Base-by-base conservation (phyloP, 2,113 vertebrate species). In the Coturnix japonica region DNA sequence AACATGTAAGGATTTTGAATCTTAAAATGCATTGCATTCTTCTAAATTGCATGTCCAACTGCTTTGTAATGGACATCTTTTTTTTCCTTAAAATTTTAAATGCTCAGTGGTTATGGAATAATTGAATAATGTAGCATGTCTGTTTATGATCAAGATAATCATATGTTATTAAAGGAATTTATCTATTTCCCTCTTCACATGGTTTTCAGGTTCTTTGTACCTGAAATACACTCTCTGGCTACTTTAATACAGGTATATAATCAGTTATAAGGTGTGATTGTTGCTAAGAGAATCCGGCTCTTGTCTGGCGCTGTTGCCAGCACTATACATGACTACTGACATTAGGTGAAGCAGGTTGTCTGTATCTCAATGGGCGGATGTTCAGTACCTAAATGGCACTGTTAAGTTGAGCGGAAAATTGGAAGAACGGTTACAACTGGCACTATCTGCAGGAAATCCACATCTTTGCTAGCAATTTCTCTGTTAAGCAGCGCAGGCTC, bases 11-110 rank as follows among this genome's bases (percentile, higher is more conserved):
- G 73, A 65, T 91, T 51, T 53, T 66, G 31, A 70, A 46, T 67
- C 79, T 90, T 94, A 49, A 90, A 90, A 89, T 81, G 61, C 85
- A 75, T 30, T 89, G 65, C 51, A 63, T 89, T 95, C 80, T 71
- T 93, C 78, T 13, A 90, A 93, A 77, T 61, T 31, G 39, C 8
- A 16, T 73, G 46, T 84, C 90, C 76, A 56, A 17, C 54, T 81
- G 74, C 79, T 96, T 91, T 94, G 61, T 85, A 79, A 73, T 63
- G 56, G 41, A 20, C 41, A 66, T 91, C 54, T 47, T 71, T 70
- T n/a, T 91, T 90, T 73, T 90, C 88, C 51, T 81, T 72, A 17
- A 61, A 46, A n/a, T n/a, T 20, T 81, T 87, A 81, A 75, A 76
- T 65, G 44, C 44, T 94, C 2, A n/a, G 70, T 72, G 81, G 70